Evolutionary conservation across 2,797 vertebrate genomes (phyloP), one percentile per base, ranked within the genome.

Genomic region (Oreochromis grahami): DNA sequence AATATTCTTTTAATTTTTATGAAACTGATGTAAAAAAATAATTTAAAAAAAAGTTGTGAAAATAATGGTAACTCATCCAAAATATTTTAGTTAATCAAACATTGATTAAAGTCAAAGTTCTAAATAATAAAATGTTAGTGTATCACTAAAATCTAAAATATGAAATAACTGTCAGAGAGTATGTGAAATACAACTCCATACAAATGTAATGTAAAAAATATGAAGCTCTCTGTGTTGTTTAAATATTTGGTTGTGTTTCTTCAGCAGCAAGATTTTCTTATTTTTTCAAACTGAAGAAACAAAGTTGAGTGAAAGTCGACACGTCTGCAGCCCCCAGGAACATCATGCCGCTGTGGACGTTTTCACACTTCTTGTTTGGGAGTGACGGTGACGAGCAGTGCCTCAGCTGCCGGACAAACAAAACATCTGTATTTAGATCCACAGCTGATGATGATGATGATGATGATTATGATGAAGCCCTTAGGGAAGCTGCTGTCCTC

Each of bases 341-440:
- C 48, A 21, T 76, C 48, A 14, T 8, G 15, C 29, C 24, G 15
- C 43, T 29, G 21, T 76, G 15, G 24, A 48, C 7, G 9, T 32
- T 77, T 85, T 82, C 84, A 79, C 80, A 82, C 84, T 34, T 79
- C 76, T 38, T 82, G 80, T 78, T 58, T 29, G 68, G 68, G 41
- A 72, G 43, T 48, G 48, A 70, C 1, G 4, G 38, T 14, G 48
- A 17, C 7, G 13, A 45, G 68, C 68, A 8, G 24, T 11, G 68
- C 68, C 80, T 68, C 80, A 86, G 68, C 84, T 65, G 65, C 43
- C 41, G 14, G 68, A 48, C 41, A n/a, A 19, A 26, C 8, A n/a
- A n/a, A 48, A 52, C 79, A 68, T 76, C 78, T 84, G 83, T 32
- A 52, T 63, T 84, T 84, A 84, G 65, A 79, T 10, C 8, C 55